Evolutionary conservation across 2,113 vertebrate genomes (phyloP).

Genomic region (Oryctolagus cuniculus): mOryCun1.1 NC_091438.1:89656001-89656500

Average conservation of each 20-base stretch:
- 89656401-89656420: slow-evolving; percentile 28
- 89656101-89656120: background rate
- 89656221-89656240: background rate
- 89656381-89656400: background rate
- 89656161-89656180: background rate
- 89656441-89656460: background rate
- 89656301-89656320: background rate
- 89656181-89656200: background rate
- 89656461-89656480: background rate
- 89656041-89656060: background rate
- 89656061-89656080: background rate
- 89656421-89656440: slow-evolving; percentile 35
- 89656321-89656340: background rate
- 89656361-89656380: slow-evolving; percentile 44
- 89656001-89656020: background rate
- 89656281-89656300: background rate
- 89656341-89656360: slow-evolving; percentile 43
- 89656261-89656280: slow-evolving; percentile 24
- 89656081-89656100: background rate
- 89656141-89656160: background rate
- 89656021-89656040: background rate
- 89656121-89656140: slow-evolving; percentile 6
- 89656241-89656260: background rate
- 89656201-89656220: background rate
- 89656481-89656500: background rate